Base-by-base conservation (phyloP, 1,140 invertebrate species). In the Hyposmocoma kahamanoa region DNA sequence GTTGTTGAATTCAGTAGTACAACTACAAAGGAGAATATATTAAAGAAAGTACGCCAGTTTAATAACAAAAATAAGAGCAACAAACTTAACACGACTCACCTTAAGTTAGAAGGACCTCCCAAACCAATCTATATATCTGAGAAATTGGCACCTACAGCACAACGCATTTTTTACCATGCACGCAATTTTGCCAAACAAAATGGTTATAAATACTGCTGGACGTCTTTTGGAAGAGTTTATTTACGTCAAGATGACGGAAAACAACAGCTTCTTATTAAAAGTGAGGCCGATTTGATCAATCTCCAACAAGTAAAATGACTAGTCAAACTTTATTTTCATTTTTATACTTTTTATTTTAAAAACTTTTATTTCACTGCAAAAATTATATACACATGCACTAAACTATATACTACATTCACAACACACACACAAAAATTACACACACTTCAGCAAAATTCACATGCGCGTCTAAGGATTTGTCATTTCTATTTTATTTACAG, bases 211-310 rank as follows among this genome's bases (percentile, higher is more conserved):
- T 15, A 30, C 20, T 44, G 42, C 26, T 44, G 42, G 42, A 44
- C 42, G 2, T 30, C 22, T 17, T 11, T 17, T 11, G 42, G 42
- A 3, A 44, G 19, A 19, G 17, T 30, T 3, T 44, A 13, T n/a
- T 18, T 44, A 19, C 42, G 42, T 5, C 28, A 30, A n/a, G 26
- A 44, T 5, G 42, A 44, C 9, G 42, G 42, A 19, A n/a, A 11
- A 1, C 15, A 10, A 3, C 10, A 10, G 8, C 5, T 30, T 9
- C 13, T 3, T 2, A 19, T 30, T n/a, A 11, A 44, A 1, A 30
- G 0, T 30, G 26, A 44, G 13, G 15, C 3, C 0, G 42, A 44
- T 20, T 19, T 44, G 6, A 11, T 2, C n/a, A 44, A 44, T 10
- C n/a, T 44, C 17, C 11, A 18, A 18, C 2, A 44, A n/a, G n/a